A percentile compares a stretch with the other conserved stretches of the same genome.
Conservation (phyloP, 2,113 vertebrate genomes). For the Chaetodon trifascialis region DNA sequence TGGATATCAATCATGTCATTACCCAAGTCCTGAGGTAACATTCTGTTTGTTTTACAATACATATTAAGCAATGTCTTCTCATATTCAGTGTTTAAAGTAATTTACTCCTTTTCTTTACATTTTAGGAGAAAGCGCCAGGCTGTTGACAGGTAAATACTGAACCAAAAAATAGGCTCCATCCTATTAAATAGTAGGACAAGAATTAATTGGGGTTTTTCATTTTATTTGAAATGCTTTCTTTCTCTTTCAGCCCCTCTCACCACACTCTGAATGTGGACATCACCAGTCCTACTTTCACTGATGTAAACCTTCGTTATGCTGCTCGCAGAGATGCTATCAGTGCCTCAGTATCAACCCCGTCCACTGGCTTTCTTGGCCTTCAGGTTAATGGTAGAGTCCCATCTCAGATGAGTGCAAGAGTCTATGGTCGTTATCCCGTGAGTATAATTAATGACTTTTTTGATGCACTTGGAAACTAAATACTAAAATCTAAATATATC, state of each 20-base stretch:
- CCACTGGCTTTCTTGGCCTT: constrained; percentile 85
- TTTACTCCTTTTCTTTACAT: constrained; percentile 9
- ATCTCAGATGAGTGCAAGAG: constrained; percentile 72
- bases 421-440: constrained; percentile 87
- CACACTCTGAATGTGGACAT: constrained; percentile 83
- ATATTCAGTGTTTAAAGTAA: constrained; percentile 2
- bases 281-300: constrained; percentile 88
- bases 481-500: not conserved
- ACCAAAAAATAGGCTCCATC: not conserved
- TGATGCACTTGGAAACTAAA: not conserved
- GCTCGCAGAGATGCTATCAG: constrained; percentile 63
- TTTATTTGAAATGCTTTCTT: constrained; percentile 15
- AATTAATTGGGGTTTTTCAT: not conserved
- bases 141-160: constrained; percentile 60
- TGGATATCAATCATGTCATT: constrained; percentile 81
- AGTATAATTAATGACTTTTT: constrained; percentile 60
- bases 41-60: not conserved
- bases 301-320: constrained; percentile 80
- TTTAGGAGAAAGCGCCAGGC: constrained; percentile 61
- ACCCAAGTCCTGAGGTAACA: constrained; percentile 82
- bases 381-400: constrained; percentile 55
- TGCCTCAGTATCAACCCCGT: constrained; percentile 83
- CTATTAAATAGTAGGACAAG: not conserved
- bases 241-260: constrained; percentile 75
- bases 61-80: not conserved